Evolutionary conservation across 2,797 vertebrate species (phyloP).

Genomic region (Craterocephalus amniculus): DNA sequence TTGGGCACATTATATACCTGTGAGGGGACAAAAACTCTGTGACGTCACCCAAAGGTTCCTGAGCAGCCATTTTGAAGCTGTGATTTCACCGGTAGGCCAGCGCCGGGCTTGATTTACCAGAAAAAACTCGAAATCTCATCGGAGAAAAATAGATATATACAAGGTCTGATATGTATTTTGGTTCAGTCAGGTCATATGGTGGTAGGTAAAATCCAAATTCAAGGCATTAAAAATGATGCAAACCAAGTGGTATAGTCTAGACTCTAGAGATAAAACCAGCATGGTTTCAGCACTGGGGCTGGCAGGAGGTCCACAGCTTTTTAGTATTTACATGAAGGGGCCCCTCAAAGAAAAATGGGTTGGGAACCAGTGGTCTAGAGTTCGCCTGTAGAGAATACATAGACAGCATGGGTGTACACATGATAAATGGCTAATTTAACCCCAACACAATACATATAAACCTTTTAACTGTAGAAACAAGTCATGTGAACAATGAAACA

Average conservation of each 20-base stretch:
- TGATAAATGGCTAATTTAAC: not conserved
- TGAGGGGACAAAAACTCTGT: not conserved
- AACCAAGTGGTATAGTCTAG: not conserved
- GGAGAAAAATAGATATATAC: not conserved
- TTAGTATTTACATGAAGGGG: too few species aligned
- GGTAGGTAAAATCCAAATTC: not conserved
- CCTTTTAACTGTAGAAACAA: not conserved
- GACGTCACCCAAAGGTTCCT: not conserved
- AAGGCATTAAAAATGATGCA: not conserved
- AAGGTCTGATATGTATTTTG: not conserved
- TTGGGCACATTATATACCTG: constrained; percentile 1
- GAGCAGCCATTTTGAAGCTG: not conserved
- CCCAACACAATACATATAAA: not conserved
- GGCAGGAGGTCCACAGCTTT: too few species aligned
- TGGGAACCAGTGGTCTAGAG: not conserved
- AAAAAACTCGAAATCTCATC: not conserved
- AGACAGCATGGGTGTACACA: not conserved
- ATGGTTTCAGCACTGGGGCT: too few species aligned
- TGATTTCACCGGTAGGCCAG: not conserved
- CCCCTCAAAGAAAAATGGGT: too few species aligned
- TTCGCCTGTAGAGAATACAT: not conserved
- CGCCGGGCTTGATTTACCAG: not conserved
- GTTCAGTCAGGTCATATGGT: not conserved
- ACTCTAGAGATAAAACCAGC: too few species aligned
- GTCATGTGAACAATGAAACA: not conserved